These are phyloP conservation scores for Ischnura elegans DNA, from an alignment of 2,888 invertebrate species.

Conservation along the genomic window DNA sequence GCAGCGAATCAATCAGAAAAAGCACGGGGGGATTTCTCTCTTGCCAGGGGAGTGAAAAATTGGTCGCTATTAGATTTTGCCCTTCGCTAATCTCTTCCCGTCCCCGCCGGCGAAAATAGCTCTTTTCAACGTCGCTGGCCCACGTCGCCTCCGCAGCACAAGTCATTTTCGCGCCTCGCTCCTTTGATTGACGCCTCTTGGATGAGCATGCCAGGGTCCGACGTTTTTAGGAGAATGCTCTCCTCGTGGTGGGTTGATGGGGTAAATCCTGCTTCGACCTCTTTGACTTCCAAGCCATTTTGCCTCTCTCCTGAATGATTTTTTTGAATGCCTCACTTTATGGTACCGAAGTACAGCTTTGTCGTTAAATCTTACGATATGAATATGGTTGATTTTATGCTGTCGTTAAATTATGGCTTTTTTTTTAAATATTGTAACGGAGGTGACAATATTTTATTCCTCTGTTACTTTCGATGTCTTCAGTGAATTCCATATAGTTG, in stretches of 20 bases:
- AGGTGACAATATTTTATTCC: too few relatives aligned
- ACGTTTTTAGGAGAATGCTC: not conserved
- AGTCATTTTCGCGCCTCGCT: conserved; percentile 15
- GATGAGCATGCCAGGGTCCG: not conserved
- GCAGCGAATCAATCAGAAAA: conserved; percentile 27
- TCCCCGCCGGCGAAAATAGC: conserved; percentile 8
- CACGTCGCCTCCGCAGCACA: not conserved
- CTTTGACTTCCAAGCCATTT: not conserved
- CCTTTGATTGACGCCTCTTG: not conserved
- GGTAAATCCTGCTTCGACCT: not conserved
- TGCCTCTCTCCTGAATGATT: not conserved
- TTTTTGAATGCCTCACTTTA: too few relatives aligned
- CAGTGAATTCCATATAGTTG: too few relatives aligned
- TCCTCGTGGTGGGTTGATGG: not conserved
- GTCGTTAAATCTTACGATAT: too few relatives aligned
- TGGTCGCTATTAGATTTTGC: conserved; percentile 27
- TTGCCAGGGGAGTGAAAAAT: not conserved
- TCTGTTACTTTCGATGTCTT: too few relatives aligned
- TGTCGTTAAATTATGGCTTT: too few relatives aligned
- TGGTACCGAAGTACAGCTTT: too few relatives aligned
- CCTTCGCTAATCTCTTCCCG: not conserved
- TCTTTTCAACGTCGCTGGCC: not conserved
- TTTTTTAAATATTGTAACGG: too few relatives aligned
- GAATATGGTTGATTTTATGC: too few relatives aligned
- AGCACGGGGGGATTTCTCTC: not conserved